Evolutionary conservation across 2,888 invertebrate species (phyloP).

Genomic region (Nysson spinosus): DNA sequence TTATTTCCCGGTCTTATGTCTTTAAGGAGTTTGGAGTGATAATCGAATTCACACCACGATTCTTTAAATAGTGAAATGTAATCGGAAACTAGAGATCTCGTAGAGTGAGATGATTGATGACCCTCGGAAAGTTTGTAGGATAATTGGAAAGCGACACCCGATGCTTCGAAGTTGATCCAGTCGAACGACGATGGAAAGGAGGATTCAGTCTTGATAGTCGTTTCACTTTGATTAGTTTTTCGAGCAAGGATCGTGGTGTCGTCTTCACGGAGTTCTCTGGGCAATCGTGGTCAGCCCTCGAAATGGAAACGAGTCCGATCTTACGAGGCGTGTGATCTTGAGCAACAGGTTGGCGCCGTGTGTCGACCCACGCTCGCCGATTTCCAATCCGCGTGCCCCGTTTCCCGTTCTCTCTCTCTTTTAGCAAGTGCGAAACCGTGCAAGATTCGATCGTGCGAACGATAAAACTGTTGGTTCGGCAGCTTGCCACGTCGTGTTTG

Average conservation of each 20-base stretch:
- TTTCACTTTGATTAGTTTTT: constrained; percentile 45
- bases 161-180: background rate
- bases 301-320: constrained; percentile 69
- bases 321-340: constrained; percentile 64
- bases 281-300: constrained; percentile 53
- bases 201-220: constrained; percentile 11
- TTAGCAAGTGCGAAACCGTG: constrained; percentile 44
- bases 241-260: constrained; percentile 41
- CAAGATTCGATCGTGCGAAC: constrained; percentile 55
- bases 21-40: no score
- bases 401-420: constrained; percentile 51
- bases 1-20: no score
- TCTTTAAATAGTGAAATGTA: background rate
- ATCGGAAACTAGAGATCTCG: constrained; percentile 15
- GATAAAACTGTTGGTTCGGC: constrained; percentile 52
- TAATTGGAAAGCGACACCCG: constrained; percentile 32
- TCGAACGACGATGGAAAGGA: constrained; percentile 31
- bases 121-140: constrained; percentile 14
- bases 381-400: constrained; percentile 68
- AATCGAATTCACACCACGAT: constrained; percentile 18
- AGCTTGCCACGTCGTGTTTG: constrained; percentile 23
- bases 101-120: constrained; percentile 34
- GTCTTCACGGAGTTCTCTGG: constrained; percentile 14
- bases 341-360: constrained; percentile 77
- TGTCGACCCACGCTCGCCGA: constrained; percentile 71